Evolutionary conservation across 2,888 invertebrate species (phyloP), one percentile per base, ranked within the genome.

Genomic region (Harmothoe impar): DNA sequence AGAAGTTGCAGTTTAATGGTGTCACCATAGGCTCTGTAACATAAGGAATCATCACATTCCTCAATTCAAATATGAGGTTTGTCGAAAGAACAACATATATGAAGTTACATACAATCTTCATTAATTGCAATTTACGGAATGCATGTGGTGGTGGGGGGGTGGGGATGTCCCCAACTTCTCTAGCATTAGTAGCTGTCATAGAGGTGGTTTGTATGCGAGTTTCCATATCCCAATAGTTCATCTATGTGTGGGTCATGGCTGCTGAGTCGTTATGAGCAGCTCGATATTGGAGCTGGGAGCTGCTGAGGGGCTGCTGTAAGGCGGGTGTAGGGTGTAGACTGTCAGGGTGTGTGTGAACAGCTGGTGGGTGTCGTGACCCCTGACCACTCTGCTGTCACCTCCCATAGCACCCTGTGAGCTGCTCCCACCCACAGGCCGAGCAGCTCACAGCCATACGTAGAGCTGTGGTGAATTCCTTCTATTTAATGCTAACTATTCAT

Each of bases 281-380:
- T 62, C 25, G 62, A 43, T 43, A 43, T 43, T 43, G 43, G 10
- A 10, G 43, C 43, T 43, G 43, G n/a, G 25, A 72, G 25, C 29
- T 72, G 25, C 72, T 72, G 5, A 29, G 3, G 25, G 3, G 25
- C 3, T 25, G 72, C 15, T 81, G 81, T 35, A 35, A 31, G 31
- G 29, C 29, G 29, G 77, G 62, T 10, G 77, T 25, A 12, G 20
- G 43, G 81, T 33, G 81, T 33, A 43, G 81, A 17, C 35, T 33
- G 81, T 20, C 81, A 43, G 81, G 43, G 43, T 17, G 20, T 81
- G 81, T 81, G 81, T 81, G 81, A 81, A 81, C 81, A 81, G 81
- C 81, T 81, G 81, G 81, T 43, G 81, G 33, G 35, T 81, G 81
- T 81, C 81, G 35, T 81, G 81, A 43, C 81, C 81, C 25, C n/a